These are phyloP conservation scores for Limnothrissa miodon DNA, from an alignment of 2,113 vertebrate species.

Conservation along the genomic window DNA sequence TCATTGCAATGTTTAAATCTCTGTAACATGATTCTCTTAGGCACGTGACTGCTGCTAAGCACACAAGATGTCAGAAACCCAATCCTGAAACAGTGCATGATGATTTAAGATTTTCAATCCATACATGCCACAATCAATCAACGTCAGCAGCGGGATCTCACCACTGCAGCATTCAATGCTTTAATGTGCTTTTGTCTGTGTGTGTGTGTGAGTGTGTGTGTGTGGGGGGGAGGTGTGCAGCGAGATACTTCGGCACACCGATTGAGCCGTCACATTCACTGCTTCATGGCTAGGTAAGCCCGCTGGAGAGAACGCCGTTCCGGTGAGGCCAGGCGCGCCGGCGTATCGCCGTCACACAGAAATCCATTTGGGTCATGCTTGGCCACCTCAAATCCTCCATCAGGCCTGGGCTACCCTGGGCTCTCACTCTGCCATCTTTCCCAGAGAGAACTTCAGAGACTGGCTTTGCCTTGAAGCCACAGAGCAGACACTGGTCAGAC, in stretches of 20 bases:
- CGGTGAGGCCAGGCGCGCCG: constrained; percentile 47
- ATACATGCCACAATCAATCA: background rate
- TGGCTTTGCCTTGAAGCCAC: background rate
- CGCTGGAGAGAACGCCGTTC: constrained; percentile 42
- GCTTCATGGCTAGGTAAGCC: constrained; percentile 63
- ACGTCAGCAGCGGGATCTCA: background rate
- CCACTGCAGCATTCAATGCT: background rate
- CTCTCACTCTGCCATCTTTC: background rate
- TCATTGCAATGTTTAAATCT: background rate
- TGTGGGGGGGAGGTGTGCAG: background rate
- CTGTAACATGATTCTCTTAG: background rate
- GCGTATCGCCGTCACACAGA: constrained; percentile 47
- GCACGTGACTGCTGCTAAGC: background rate
- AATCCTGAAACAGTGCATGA: background rate
- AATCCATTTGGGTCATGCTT: constrained; percentile 55
- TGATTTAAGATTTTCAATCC: background rate
- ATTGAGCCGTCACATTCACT: constrained; percentile 68
- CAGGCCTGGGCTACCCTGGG: background rate
- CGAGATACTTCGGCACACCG: constrained; percentile 22
- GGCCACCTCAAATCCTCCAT: constrained; percentile 45
- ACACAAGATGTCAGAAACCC: background rate
- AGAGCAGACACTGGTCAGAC: background rate
- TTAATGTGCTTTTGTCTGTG: background rate
- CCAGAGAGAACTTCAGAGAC: background rate
- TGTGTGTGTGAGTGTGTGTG: background rate